A percentile compares a stretch with the other conserved stretches of the same genome.
These are phyloP conservation scores for Bacillus rossius DNA, from an alignment of 1,140 invertebrate genomes.

Conservation along the genomic window DNA sequence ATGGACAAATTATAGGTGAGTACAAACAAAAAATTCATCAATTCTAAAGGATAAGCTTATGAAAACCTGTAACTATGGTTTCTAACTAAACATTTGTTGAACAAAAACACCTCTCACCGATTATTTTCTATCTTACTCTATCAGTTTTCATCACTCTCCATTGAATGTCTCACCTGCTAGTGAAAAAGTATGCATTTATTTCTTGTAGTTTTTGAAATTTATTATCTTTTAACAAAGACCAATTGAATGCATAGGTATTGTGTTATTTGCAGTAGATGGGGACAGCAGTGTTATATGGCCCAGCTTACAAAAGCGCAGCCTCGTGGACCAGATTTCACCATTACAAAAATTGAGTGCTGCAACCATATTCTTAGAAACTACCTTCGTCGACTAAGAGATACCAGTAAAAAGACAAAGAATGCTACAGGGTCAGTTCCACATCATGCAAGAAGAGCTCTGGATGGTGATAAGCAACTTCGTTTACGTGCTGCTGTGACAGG, in stretches of 20 bases:
- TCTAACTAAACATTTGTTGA: too few species aligned
- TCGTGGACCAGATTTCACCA: neutral
- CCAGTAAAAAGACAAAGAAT: neutral
- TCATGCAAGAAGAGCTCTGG: neutral
- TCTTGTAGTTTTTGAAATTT: neutral
- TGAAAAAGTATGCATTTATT: neutral
- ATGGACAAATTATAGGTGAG: conserved; percentile 28
- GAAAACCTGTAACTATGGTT: too few species aligned
- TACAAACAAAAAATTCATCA: neutral
- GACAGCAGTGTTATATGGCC: neutral
- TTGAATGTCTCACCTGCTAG: neutral
- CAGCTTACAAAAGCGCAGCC: neutral
- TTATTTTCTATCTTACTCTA: too few species aligned
- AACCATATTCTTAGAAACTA: conserved; percentile 6
- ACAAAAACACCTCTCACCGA: too few species aligned
- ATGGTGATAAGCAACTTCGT: neutral
- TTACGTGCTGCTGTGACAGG: neutral
- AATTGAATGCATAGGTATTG: neutral
- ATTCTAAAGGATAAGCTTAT: too few species aligned
- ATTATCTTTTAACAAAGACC: too few species aligned
- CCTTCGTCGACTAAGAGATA: neutral
- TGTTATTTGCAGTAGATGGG: neutral
- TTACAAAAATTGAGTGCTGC: conserved; percentile 5
- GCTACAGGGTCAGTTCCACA: neutral
- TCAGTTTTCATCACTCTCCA: too few species aligned